These are phyloP conservation scores for Sarcophaga subvicina DNA, from an alignment of 2,888 invertebrate species.

Conservation along the genomic window DNA sequence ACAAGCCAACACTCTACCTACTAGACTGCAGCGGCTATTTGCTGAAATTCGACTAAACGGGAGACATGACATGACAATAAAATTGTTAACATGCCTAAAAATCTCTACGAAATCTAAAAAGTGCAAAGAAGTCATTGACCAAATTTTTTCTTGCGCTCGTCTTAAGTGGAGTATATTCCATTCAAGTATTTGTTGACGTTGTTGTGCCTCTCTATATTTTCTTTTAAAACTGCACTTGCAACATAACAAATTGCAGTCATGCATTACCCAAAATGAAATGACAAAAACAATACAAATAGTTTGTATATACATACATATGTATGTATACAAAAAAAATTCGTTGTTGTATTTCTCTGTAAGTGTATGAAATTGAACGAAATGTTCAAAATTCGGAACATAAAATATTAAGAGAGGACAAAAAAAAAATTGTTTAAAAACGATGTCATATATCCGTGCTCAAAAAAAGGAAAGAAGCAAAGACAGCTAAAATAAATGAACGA, in stretches of 20 bases:
- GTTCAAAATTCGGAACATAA: constrained; percentile 2
- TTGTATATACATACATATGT: too few species aligned
- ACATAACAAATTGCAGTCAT: constrained; percentile 52
- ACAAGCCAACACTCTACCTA: too few species aligned
- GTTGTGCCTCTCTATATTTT: not conserved
- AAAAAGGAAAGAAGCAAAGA: not conserved
- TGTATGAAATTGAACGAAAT: not conserved
- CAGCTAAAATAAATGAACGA: not conserved
- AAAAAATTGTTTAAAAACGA: constrained; percentile 11
- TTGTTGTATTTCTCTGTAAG: not conserved
- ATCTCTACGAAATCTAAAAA: too few species aligned
- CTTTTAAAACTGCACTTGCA: not conserved
- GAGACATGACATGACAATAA: too few species aligned
- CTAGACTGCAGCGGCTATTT: too few species aligned
- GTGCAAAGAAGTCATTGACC: too few species aligned
- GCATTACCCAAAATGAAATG: constrained; percentile 46
- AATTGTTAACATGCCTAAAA: too few species aligned
- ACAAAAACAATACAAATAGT: constrained; percentile 8
- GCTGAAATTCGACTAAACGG: too few species aligned
- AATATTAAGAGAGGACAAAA: not conserved
- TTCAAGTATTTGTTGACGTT: not conserved
- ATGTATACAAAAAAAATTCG: not conserved
- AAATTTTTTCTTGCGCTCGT: not conserved
- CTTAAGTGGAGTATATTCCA: not conserved
- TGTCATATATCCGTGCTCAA: constrained; percentile 12